phyloP scores from a whole-genome alignment of 2,113 vertebrate genomes.

The Epinephelus fuscoguttatus region DNA sequence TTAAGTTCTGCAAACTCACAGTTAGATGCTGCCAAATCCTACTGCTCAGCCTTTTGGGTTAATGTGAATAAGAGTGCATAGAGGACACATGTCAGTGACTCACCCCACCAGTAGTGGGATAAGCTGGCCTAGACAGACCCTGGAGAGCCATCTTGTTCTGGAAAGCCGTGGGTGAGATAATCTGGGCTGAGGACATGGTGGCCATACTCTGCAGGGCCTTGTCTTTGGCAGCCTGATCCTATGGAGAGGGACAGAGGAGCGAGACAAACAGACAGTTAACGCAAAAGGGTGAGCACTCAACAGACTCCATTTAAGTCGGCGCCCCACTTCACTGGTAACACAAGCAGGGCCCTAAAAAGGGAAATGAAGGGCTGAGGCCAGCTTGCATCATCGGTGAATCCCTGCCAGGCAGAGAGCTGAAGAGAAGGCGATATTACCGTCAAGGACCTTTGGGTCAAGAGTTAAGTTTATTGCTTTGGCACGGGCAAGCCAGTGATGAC shows the following conservation, averaged over 20 bases:
- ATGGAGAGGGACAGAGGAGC: slow-evolving; percentile 41
- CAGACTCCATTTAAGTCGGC: slow-evolving; percentile 57
- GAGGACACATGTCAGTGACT: slow-evolving; percentile 74
- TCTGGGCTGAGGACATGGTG: slow-evolving; percentile 96
- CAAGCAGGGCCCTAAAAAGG: slow-evolving; percentile 68
- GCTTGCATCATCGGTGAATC: slow-evolving; percentile 68
- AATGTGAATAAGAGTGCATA: neutral
- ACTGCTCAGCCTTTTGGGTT: neutral
- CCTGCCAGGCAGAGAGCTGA: slow-evolving; percentile 60
- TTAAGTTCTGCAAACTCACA: no score
- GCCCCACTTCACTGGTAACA: slow-evolving; percentile 38
- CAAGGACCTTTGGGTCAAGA: slow-evolving; percentile 77
- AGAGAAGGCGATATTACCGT: slow-evolving; percentile 76
- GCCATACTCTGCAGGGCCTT: slow-evolving; percentile 98
- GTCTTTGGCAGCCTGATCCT: slow-evolving; percentile 99
- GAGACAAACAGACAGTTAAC: slow-evolving; percentile 62
- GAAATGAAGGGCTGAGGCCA: slow-evolving; percentile 60
- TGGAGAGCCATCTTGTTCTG: slow-evolving; percentile 94
- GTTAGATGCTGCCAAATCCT: no score
- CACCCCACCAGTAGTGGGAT: slow-evolving; percentile 91
- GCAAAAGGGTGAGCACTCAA: slow-evolving; percentile 39
- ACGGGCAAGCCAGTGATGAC: slow-evolving; percentile 74
- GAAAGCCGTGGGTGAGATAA: slow-evolving; percentile 94
- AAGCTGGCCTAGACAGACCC: slow-evolving; percentile 89
- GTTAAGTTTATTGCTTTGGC: slow-evolving; percentile 84